Percentiles rank a stretch among this genome's conserved stretches.
Evolutionary conservation across 2,888 invertebrate species (phyloP).

Genomic region (Strigamia maritima): DNA sequence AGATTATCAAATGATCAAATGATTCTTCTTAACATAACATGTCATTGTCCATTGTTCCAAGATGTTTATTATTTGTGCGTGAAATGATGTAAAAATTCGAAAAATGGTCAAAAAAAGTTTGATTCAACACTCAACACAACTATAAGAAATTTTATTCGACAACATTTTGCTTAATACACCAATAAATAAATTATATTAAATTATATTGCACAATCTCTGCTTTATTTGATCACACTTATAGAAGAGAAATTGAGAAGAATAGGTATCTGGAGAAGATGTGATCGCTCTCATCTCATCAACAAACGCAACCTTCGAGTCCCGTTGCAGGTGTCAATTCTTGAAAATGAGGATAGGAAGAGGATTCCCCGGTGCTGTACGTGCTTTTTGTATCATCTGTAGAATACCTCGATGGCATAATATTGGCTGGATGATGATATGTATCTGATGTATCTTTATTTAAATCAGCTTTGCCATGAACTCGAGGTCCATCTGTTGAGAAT

Average conservation of each 20-base stretch:
- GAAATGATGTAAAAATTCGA: background rate
- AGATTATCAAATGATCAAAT: no score
- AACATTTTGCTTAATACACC: background rate
- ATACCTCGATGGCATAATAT: background rate
- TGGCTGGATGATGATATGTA: background rate
- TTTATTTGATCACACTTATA: background rate
- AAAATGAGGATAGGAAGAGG: slow-evolving; percentile 12
- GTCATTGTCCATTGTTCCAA: no score
- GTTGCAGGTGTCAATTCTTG: slow-evolving; percentile 1
- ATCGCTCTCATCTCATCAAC: slow-evolving; percentile 9
- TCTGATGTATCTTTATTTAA: background rate
- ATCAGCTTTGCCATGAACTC: background rate
- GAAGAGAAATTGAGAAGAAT: background rate
- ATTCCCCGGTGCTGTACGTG: background rate
- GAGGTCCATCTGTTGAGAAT: slow-evolving; percentile 46
- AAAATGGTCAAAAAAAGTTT: background rate
- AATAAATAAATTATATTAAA: background rate
- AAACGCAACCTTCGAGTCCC: slow-evolving; percentile 34
- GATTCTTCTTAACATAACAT: no score
- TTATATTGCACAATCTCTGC: background rate
- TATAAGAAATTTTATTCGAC: background rate
- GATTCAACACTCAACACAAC: background rate
- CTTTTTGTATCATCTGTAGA: background rate
- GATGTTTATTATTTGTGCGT: no score
- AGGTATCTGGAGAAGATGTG: background rate